Evolutionary conservation across 1,140 invertebrate genomes (phyloP).

Genomic region (Pseudomyrmex concolor): DNA sequence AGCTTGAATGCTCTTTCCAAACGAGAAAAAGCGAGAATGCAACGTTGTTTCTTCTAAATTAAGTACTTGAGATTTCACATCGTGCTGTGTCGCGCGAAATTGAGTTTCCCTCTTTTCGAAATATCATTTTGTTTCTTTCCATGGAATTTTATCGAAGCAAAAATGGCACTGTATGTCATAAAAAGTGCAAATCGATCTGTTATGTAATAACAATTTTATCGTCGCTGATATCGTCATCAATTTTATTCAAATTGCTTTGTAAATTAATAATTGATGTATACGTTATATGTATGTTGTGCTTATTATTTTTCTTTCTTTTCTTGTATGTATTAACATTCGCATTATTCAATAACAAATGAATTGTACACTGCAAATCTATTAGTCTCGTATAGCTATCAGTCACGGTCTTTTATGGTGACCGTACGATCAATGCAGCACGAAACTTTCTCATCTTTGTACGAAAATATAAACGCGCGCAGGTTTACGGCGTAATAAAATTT

Average conservation of each 20-base stretch:
- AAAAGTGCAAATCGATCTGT: too few relatives aligned
- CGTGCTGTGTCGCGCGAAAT: constrained; percentile 50
- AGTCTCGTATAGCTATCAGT: constrained; percentile 30
- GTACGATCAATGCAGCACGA: constrained; percentile 14
- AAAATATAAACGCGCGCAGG: constrained; percentile 43
- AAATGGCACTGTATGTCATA: too few relatives aligned
- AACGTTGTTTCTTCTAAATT: constrained; percentile 62
- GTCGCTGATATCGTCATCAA: too few relatives aligned
- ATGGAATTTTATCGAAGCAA: too few relatives aligned
- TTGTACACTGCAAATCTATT: constrained; percentile 31
- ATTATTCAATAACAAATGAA: constrained; percentile 6
- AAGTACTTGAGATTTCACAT: constrained; percentile 40
- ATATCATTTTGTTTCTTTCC: constrained; percentile 1
- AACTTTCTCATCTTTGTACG: constrained; percentile 6
- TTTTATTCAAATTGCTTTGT: too few relatives aligned
- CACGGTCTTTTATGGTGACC: constrained; percentile 33
- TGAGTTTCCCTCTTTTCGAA: constrained; percentile 48
- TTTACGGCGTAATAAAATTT: constrained; percentile 64
- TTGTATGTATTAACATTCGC: not conserved
- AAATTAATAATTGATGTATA: too few relatives aligned
- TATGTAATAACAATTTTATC: too few relatives aligned
- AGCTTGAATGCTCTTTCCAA: not conserved
- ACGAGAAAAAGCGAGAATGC: constrained; percentile 2
- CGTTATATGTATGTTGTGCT: too few relatives aligned
- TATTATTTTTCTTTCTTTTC: too few relatives aligned